Conservation (phyloP, 1,140 invertebrate species). For the Luehdorfia chinensis region DNA sequence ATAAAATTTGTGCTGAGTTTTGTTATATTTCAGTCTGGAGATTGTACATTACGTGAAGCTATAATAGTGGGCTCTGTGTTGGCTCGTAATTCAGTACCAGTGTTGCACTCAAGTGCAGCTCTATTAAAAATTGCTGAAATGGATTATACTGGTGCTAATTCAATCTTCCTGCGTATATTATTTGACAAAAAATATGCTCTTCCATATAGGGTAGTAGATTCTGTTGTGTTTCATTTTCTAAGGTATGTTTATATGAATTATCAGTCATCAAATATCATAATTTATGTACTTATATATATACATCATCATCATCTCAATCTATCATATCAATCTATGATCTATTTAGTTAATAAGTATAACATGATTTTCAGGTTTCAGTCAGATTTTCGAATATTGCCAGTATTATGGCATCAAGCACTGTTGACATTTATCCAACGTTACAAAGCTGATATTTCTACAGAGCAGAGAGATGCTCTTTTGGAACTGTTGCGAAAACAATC, state of each 20-base stretch:
- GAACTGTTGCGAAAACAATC: slow-evolving; percentile 86
- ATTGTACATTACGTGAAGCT: slow-evolving; percentile 96
- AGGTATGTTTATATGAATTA: slow-evolving; percentile 74
- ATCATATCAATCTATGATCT: too few relatives aligned
- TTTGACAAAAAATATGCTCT: slow-evolving; percentile 99
- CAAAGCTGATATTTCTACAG: slow-evolving; percentile 94
- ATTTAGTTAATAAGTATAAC: too few relatives aligned
- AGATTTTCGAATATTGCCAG: slow-evolving; percentile 91
- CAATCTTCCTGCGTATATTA: slow-evolving; percentile 95
- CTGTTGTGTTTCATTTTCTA: slow-evolving; percentile 96
- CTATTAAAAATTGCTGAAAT: slow-evolving; percentile 98
- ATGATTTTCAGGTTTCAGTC: slow-evolving; percentile 89
- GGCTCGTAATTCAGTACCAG: slow-evolving; percentile 94
- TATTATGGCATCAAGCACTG: slow-evolving; percentile 97
- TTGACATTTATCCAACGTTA: slow-evolving; percentile 97
- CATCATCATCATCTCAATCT: too few relatives aligned
- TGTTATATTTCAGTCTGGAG: slow-evolving; percentile 83
- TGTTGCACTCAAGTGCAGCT: slow-evolving; percentile 97
- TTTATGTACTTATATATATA: slow-evolving; percentile 1
- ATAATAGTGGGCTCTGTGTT: slow-evolving; percentile 96
- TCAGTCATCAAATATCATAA: too few relatives aligned
- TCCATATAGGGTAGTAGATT: slow-evolving; percentile 96
- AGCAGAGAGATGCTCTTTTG: slow-evolving; percentile 93
- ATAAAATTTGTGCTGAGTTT: too few relatives aligned
- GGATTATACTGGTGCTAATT: slow-evolving; percentile 98